phyloP scores from a whole-genome alignment of 2,797 vertebrate species.

The Danio choprae region DNA sequence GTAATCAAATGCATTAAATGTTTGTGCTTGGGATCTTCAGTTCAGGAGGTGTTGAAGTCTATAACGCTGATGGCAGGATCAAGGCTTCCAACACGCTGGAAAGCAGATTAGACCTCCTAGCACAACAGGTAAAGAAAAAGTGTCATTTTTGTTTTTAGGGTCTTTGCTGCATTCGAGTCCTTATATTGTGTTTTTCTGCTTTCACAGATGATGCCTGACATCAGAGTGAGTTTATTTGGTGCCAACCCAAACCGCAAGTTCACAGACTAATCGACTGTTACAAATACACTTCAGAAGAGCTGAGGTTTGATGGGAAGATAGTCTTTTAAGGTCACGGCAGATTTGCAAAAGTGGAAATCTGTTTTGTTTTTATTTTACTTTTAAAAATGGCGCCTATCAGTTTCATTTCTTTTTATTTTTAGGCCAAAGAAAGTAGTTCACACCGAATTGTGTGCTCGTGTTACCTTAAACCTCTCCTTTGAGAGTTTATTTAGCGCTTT shows the following conservation, averaged over 20 bases:
- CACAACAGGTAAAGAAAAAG: constrained; percentile 88
- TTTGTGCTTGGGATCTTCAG: constrained; percentile 68
- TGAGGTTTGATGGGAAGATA: not conserved
- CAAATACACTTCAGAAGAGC: not conserved
- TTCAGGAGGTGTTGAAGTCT: constrained; percentile 93
- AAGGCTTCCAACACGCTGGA: constrained; percentile 97
- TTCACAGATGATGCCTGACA: constrained; percentile 95
- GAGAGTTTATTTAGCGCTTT: not conserved
- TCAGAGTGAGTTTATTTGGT: constrained; percentile 89
- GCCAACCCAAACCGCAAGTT: constrained; percentile 93
- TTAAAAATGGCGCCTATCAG: not conserved
- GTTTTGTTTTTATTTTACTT: not conserved
- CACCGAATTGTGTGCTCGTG: not conserved
- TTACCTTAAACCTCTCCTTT: constrained; percentile 1
- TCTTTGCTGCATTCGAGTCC: not conserved
- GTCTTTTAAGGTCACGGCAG: too few relatives aligned
- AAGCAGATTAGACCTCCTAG: constrained; percentile 94
- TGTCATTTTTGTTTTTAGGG: not conserved
- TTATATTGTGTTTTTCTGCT: not conserved
- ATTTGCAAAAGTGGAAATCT: not conserved
- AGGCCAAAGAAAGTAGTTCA: not conserved
- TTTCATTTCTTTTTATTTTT: not conserved
- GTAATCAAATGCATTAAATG: not conserved
- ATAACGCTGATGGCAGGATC: constrained; percentile 89
- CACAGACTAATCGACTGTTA: constrained; percentile 80